These are phyloP conservation scores for Lophura nycthemera DNA, from an alignment of 2,113 vertebrate species.

Conservation along the genomic window DNA sequence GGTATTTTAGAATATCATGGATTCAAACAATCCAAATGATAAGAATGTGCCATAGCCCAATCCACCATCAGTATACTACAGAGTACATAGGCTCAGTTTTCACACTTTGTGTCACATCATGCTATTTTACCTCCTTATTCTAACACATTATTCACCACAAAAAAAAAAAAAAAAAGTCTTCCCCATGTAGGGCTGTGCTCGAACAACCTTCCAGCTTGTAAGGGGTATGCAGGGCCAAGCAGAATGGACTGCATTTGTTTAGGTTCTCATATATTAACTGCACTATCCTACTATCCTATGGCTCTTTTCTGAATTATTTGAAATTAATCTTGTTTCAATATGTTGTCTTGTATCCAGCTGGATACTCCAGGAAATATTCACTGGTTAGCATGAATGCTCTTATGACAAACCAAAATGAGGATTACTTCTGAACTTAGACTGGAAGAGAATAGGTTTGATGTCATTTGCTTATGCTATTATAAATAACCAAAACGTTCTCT, in stretches of 20 bases:
- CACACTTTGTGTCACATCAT: not conserved
- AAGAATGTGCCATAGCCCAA: not conserved
- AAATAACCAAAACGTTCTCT: not conserved
- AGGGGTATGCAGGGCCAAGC: not conserved
- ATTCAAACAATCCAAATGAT: not conserved
- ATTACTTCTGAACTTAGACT: not conserved
- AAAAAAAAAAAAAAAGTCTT: not conserved
- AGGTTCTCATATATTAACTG: not conserved
- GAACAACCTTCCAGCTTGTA: not conserved
- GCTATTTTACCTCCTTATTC: not conserved
- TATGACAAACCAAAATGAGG: not conserved
- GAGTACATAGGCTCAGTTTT: not conserved
- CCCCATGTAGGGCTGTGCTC: not conserved
- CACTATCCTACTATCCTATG: not conserved
- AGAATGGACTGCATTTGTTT: not conserved
- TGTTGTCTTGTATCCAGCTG: not conserved
- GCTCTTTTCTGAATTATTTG: conserved; percentile 36
- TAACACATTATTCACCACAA: not conserved
- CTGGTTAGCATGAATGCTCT: not conserved
- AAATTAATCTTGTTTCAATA: not conserved
- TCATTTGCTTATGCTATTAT: not conserved
- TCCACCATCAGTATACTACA: not conserved
- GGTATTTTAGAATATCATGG: not conserved
- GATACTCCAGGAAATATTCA: not conserved
- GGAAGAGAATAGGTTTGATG: not conserved